These are phyloP conservation scores for Cossypha polioptera DNA, from an alignment of 2,797 vertebrate species.

Conservation along the genomic window DNA sequence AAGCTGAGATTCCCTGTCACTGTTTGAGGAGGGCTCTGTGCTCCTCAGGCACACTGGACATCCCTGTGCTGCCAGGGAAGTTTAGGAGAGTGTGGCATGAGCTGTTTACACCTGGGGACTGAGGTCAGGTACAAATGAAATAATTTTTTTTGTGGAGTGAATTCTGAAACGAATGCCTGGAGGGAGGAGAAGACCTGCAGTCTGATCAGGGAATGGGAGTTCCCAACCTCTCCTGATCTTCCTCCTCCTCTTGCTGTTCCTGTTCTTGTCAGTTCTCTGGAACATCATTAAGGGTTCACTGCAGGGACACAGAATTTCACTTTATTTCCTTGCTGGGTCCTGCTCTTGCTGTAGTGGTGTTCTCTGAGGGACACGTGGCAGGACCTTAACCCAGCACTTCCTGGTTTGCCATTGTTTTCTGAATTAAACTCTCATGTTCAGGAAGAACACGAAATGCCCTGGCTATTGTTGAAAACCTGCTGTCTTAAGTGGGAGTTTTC, in stretches of 20 bases:
- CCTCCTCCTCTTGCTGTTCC: background rate
- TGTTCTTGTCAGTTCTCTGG: background rate
- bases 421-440: background rate
- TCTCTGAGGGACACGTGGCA: background rate
- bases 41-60: background rate
- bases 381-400: background rate
- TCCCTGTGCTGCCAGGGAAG: background rate
- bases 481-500: background rate
- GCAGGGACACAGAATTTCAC: background rate
- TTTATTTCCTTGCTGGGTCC: background rate
- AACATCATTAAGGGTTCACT: background rate
- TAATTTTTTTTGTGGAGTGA: background rate
- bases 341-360: background rate
- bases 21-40: background rate
- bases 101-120: background rate
- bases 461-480: background rate
- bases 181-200: accelerated
- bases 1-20: background rate
- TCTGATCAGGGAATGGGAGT: background rate
- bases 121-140: background rate
- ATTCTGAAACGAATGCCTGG: background rate
- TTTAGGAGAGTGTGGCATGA: accelerated
- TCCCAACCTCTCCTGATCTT: background rate
- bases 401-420: conserved; percentile 33
- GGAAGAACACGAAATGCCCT: conserved; percentile 15